Percentiles rank a stretch among this genome's conserved stretches.
These are phyloP conservation scores for Illadopsis cleaveri DNA, from an alignment of 2,113 vertebrate genomes.

Conservation along the genomic window DNA sequence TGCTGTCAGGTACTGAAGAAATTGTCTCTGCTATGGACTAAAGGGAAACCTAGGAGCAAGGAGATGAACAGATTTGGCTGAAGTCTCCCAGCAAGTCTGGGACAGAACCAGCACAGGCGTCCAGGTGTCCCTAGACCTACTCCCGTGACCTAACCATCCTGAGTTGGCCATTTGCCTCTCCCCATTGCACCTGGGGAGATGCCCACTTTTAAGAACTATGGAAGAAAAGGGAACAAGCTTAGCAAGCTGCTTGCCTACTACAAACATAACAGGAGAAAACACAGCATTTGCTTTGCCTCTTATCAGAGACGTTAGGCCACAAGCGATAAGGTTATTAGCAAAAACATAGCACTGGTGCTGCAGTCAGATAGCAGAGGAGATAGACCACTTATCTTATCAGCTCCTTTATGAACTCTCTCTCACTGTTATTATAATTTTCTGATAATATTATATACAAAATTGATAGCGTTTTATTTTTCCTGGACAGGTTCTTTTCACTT, in stretches of 20 bases:
- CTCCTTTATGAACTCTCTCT: slow-evolving; percentile 34
- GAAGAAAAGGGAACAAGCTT: not conserved
- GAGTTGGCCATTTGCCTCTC: not conserved
- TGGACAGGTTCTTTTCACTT: slow-evolving; percentile 22
- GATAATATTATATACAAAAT: slow-evolving; percentile 47
- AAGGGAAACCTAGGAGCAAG: not conserved
- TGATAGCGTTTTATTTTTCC: slow-evolving; percentile 2
- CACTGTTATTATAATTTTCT: slow-evolving; percentile 31
- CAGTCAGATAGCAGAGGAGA: slow-evolving; percentile 27
- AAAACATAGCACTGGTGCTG: slow-evolving; percentile 28
- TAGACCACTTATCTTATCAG: slow-evolving; percentile 44
- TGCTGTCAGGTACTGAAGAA: not conserved
- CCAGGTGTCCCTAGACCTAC: not conserved
- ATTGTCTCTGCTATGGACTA: not conserved
- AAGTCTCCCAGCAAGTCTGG: not conserved
- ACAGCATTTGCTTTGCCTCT: not conserved
- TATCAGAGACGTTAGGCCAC: slow-evolving; percentile 54
- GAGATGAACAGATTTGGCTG: not conserved
- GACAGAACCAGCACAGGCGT: not conserved
- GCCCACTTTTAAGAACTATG: not conserved
- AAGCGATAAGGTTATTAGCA: slow-evolving; percentile 53
- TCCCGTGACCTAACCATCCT: fast-evolving
- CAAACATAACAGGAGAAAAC: slow-evolving; percentile 6
- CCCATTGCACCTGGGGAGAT: not conserved
- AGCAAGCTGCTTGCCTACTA: not conserved